Conservation (phyloP, 2,888 invertebrate species). For the Metellina segmentata region DNA sequence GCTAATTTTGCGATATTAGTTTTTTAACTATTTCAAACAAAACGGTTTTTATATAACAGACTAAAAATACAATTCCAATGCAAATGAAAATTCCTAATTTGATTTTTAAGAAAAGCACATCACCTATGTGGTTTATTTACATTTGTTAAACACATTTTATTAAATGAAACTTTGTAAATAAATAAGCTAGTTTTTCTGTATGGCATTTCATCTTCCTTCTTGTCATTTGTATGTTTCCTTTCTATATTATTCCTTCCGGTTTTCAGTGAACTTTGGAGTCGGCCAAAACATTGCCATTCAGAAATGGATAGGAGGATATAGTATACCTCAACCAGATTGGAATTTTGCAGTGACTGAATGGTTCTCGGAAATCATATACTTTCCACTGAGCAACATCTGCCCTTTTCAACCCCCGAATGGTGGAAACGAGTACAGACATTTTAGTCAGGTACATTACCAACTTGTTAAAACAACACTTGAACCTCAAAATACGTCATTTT, state of each 20-base stretch:
- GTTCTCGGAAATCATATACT: slow-evolving; percentile 75
- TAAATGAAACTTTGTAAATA: not conserved
- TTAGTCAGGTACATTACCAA: slow-evolving; percentile 71
- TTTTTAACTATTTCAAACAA: too few species aligned
- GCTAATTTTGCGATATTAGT: too few species aligned
- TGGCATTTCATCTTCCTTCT: not conserved
- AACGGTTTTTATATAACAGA: too few species aligned
- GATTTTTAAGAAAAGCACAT: too few species aligned
- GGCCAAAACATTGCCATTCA: slow-evolving; percentile 75
- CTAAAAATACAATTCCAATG: too few species aligned
- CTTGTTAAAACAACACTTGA: too few species aligned
- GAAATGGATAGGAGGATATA: slow-evolving; percentile 16
- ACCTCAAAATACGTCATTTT: too few species aligned
- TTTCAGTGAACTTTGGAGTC: slow-evolving; percentile 52
- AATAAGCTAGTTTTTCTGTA: not conserved
- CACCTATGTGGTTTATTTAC: too few species aligned
- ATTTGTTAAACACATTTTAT: not conserved
- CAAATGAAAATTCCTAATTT: too few species aligned
- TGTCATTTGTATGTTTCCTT: too few species aligned
- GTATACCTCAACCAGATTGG: slow-evolving; percentile 54
- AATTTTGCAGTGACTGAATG: slow-evolving; percentile 65
- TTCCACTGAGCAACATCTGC: slow-evolving; percentile 14
- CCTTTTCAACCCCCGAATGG: slow-evolving; percentile 33
- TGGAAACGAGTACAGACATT: slow-evolving; percentile 69
- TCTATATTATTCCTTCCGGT: not conserved